phyloP scores from a whole-genome alignment of 1,140 invertebrate species.

The Apis laboriosa region DNA sequence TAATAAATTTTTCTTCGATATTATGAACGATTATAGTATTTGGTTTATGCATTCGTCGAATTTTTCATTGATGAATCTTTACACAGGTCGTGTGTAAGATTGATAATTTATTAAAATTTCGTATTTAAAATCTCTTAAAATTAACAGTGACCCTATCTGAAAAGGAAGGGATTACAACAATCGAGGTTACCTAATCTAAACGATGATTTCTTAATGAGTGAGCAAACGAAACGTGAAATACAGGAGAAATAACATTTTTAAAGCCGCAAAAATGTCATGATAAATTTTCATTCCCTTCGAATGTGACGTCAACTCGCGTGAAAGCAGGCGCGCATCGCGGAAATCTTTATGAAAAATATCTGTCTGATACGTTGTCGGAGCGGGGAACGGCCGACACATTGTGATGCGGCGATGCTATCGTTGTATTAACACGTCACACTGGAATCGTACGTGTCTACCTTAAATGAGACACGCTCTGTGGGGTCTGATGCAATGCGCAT shows the following conservation, averaged over 20 bases:
- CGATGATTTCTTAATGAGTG: too few species aligned
- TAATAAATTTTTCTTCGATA: too few species aligned
- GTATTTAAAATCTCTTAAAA: too few species aligned
- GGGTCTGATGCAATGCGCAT: conserved; percentile 35
- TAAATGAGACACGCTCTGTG: conserved; percentile 29
- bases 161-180: too few species aligned
- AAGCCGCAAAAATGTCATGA: neutral
- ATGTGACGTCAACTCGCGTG: too few species aligned
- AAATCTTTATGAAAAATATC: conserved; percentile 19
- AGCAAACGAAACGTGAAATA: neutral
- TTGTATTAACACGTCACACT: conserved; percentile 38
- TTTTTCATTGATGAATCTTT: too few species aligned
- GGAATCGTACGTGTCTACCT: conserved; percentile 24
- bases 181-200: too few species aligned
- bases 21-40: too few species aligned
- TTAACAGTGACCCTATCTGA: too few species aligned
- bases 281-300: neutral
- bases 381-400: neutral
- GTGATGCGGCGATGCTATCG: conserved; percentile 21
- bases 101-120: too few species aligned
- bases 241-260: neutral
- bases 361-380: neutral
- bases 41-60: too few species aligned
- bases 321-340: neutral
- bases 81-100: too few species aligned